Evolutionary conservation across 2,797 vertebrate species (phyloP).

Genomic region (Poeciliopsis presidionis): DNA sequence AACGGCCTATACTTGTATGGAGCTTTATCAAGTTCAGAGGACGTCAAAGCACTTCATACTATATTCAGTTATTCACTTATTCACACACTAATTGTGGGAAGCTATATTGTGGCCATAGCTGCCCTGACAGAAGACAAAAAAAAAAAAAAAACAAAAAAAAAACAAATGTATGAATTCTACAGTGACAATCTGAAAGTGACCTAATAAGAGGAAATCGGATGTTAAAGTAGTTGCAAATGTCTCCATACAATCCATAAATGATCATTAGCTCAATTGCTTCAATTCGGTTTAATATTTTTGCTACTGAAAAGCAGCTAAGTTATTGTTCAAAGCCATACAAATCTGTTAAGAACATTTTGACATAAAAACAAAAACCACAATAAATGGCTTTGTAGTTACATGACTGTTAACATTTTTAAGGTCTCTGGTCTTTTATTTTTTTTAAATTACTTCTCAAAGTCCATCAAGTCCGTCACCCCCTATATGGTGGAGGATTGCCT

Average conservation of each 20-base stretch:
- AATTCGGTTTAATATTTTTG: background rate
- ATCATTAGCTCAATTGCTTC: background rate
- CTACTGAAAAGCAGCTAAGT: background rate
- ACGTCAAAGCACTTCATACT: no score
- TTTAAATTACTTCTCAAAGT: background rate
- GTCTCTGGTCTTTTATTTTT: background rate
- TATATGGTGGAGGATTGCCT: constrained; percentile 11
- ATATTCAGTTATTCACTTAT: no score
- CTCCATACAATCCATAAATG: background rate
- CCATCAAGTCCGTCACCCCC: background rate
- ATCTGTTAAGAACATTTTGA: background rate
- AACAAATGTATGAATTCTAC: background rate
- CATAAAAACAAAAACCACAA: background rate
- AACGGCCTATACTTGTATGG: no score
- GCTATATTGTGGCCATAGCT: no score
- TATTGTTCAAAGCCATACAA: background rate
- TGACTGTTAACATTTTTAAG: background rate
- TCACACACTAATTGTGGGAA: no score
- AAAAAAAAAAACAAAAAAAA: background rate
- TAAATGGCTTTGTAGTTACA: background rate
- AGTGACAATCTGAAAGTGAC: background rate
- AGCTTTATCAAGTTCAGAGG: no score
- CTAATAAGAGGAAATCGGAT: background rate
- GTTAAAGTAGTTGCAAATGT: background rate
- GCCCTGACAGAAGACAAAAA: no score